phyloP scores from a whole-genome alignment of 64 coral and sea anemone species.

The Actinia equina region DNA sequence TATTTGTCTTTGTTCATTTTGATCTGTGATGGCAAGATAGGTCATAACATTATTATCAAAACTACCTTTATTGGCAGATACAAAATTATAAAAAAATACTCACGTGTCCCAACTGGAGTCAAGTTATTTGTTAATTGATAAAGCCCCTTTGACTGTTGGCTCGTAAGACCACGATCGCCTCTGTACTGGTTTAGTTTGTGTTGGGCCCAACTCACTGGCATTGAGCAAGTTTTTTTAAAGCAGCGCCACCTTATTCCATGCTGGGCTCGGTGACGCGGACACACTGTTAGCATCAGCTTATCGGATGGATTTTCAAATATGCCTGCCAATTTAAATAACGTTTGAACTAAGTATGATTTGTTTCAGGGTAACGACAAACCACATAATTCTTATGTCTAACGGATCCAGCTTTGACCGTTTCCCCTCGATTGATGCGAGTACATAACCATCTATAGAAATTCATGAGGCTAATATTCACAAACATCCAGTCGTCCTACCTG shows the following conservation, averaged over 20 bases:
- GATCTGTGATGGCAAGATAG: background rate
- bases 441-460: too few species aligned
- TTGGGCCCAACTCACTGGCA: too few species aligned
- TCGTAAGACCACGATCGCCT: conserved; percentile 27
- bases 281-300: too few species aligned
- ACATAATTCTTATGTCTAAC: too few species aligned
- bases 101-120: conserved; percentile 56
- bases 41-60: conserved; percentile 1
- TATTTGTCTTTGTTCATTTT: background rate
- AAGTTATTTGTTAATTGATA: conserved; percentile 17
- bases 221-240: too few species aligned
- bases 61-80: background rate
- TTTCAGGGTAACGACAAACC: background rate
- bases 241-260: too few species aligned
- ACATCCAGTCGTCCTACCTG: conserved; percentile 9
- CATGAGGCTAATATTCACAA: background rate
- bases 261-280: too few species aligned
- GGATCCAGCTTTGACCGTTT: too few species aligned
- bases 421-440: background rate
- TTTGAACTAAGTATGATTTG: background rate
- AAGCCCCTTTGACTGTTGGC: conserved; percentile 31
- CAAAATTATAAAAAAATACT: conserved; percentile 2
- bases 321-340: background rate
- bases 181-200: conserved; percentile 9
- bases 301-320: too few species aligned